These are phyloP conservation scores for Ariopsis seemanni DNA, from an alignment of 2,113 vertebrate genomes.

Conservation along the genomic window DNA sequence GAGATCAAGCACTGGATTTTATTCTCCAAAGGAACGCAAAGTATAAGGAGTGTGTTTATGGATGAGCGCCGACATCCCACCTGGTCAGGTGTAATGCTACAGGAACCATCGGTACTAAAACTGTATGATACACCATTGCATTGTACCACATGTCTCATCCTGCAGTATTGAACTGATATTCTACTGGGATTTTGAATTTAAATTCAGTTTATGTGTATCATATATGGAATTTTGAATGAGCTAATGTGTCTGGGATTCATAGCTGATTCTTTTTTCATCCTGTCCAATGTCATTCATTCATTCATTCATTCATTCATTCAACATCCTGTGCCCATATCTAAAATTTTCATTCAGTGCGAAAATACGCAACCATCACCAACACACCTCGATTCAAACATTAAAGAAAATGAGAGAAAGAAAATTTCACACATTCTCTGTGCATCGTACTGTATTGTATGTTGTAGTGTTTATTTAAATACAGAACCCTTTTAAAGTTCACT, in stretches of 20 bases:
- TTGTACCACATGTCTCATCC: not conserved
- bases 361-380: not conserved
- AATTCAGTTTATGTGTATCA: not conserved
- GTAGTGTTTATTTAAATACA: not conserved
- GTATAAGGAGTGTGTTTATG: not conserved
- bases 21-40: not conserved
- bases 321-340: not conserved
- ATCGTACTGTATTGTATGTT: not conserved
- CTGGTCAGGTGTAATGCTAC: not conserved
- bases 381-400: not conserved
- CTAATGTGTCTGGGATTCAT: not conserved
- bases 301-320: too few relatives aligned
- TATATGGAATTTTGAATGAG: not conserved
- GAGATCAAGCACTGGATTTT: not conserved
- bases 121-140: not conserved
- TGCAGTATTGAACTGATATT: not conserved
- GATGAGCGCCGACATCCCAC: not conserved
- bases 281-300: not conserved
- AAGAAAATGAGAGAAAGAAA: not conserved
- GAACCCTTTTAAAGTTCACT: not conserved
- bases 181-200: not conserved
- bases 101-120: not conserved
- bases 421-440: not conserved
- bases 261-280: not conserved
- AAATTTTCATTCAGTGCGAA: not conserved